These are phyloP conservation scores for Gerris lacustris DNA, from an alignment of 2,888 invertebrate genomes.

Conservation along the genomic window DNA sequence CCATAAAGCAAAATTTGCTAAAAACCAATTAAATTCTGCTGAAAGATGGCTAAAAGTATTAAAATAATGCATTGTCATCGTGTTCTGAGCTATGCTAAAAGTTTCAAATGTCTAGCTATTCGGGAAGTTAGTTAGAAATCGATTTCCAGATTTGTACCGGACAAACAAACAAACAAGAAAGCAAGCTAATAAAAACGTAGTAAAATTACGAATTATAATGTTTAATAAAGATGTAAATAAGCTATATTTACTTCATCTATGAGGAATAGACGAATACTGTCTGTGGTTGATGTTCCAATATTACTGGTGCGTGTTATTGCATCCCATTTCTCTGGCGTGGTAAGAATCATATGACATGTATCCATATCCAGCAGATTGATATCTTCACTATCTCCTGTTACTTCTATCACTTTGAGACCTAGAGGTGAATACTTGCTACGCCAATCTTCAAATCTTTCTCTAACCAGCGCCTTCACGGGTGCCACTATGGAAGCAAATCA, in stretches of 20 bases:
- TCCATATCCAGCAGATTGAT: slow-evolving; percentile 42
- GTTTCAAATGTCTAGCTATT: too few species aligned
- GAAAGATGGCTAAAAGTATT: too few species aligned
- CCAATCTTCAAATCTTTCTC: slow-evolving; percentile 61
- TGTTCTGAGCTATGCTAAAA: too few species aligned
- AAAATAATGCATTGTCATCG: too few species aligned
- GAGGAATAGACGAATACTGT: slow-evolving; percentile 56
- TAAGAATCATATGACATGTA: slow-evolving; percentile 51
- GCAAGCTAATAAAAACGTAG: too few species aligned
- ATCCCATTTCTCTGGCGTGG: slow-evolving; percentile 80
- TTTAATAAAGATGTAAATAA: too few species aligned
- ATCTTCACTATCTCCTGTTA: slow-evolving; percentile 63
- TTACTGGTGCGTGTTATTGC: slow-evolving; percentile 48
- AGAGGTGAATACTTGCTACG: slow-evolving; percentile 49
- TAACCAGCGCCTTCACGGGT: slow-evolving; percentile 65
- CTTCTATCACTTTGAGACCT: slow-evolving; percentile 52
- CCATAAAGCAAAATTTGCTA: too few species aligned
- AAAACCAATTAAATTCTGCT: too few species aligned
- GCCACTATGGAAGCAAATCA: slow-evolving; percentile 46
- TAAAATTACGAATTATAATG: too few species aligned
- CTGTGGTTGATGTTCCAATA: slow-evolving; percentile 45
- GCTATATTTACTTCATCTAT: slow-evolving; percentile 52
- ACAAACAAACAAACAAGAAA: too few species aligned
- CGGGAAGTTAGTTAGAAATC: too few species aligned
- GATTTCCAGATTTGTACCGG: too few species aligned